These are phyloP conservation scores for Potorous gilbertii DNA, from an alignment of 2,797 vertebrate genomes.

Conservation along the genomic window DNA sequence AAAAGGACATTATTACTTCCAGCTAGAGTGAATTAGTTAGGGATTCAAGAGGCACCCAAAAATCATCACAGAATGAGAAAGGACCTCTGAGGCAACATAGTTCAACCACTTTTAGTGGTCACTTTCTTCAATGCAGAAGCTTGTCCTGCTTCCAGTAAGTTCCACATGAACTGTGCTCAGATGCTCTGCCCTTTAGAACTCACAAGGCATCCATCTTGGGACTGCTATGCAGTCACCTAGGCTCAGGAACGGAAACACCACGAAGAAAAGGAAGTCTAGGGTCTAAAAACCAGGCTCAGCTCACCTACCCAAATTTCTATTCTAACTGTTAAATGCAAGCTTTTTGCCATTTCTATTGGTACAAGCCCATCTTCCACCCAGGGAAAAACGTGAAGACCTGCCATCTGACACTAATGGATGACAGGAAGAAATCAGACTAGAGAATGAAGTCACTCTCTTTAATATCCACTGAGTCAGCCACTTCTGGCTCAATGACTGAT, in stretches of 20 bases:
- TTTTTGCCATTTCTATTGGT: not conserved
- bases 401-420: not conserved
- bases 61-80: not conserved
- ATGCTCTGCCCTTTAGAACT: not conserved
- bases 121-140: not conserved
- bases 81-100: not conserved
- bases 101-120: not conserved
- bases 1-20: not conserved
- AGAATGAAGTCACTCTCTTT: not conserved
- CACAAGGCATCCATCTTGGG: not conserved
- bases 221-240: not conserved
- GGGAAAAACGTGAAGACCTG: not conserved
- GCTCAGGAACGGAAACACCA: not conserved
- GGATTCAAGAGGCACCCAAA: not conserved
- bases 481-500: not conserved
- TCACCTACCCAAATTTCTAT: not conserved
- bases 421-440: not conserved
- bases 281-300: not conserved
- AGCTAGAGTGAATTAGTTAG: not conserved
- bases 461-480: not conserved
- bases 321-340: not conserved
- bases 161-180: not conserved
- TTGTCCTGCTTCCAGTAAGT: not conserved
- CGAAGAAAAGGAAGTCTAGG: not conserved
- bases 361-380: not conserved